Percentiles rank a stretch among this genome's conserved stretches.
Evolutionary conservation across 2,797 vertebrate genomes (phyloP).

Genomic region (Bradypodion pumilum): DNA sequence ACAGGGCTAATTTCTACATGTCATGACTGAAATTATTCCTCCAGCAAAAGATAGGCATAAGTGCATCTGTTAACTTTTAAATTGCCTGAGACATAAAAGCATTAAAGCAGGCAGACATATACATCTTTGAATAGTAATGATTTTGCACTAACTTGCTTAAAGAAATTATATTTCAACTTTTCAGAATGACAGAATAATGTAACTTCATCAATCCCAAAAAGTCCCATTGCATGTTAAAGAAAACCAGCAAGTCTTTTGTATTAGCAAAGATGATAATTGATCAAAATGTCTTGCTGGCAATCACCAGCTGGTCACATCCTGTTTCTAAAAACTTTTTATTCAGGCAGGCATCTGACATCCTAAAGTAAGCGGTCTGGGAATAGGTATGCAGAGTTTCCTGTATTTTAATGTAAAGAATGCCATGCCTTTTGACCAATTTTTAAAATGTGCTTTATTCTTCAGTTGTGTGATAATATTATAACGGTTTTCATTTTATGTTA

Average conservation of each 20-base stretch:
- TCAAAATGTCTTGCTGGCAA: neutral
- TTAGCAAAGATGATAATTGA: neutral
- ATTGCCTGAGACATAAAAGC: constrained; percentile 58
- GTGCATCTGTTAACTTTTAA: constrained; percentile 76
- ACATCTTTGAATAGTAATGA: constrained; percentile 36
- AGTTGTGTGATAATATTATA: too few species aligned
- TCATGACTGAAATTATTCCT: constrained; percentile 73
- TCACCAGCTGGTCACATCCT: neutral
- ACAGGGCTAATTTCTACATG: constrained; percentile 75
- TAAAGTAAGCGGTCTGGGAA: too few species aligned
- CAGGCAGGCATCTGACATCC: too few species aligned
- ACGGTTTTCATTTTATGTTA: too few species aligned
- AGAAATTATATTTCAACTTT: constrained; percentile 22
- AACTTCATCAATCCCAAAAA: constrained; percentile 5
- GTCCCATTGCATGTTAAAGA: neutral
- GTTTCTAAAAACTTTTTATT: too few species aligned
- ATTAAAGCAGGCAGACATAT: constrained; percentile 47
- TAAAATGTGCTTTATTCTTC: too few species aligned
- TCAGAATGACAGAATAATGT: constrained; percentile 23
- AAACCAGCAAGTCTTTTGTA: neutral
- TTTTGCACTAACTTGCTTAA: constrained; percentile 32
- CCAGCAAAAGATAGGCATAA: constrained; percentile 67
- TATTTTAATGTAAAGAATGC: too few species aligned
- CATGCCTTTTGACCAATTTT: too few species aligned
- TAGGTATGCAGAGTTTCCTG: too few species aligned